Base-by-base conservation (phyloP, 2,888 invertebrate species). In the Suillia variegata region DNA sequence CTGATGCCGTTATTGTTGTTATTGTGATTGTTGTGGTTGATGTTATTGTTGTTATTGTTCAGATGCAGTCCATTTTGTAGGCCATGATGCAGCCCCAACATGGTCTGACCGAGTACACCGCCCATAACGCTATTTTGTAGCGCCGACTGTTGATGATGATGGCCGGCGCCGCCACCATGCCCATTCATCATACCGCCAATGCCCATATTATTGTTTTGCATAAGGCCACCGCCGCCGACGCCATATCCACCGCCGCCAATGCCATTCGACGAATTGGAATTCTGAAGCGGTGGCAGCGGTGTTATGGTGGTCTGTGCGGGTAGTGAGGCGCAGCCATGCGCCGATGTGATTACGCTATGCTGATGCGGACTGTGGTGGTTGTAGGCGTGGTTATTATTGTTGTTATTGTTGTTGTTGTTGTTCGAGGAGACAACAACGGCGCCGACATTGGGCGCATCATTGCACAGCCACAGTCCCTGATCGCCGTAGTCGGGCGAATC, bases 381-480 rank as follows among this genome's bases (percentile, higher is more conserved):
- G 78, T 65, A 67, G 51, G 70, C 62, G n/a, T n/a, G n/a, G n/a
- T n/a, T n/a, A n/a, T n/a, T n/a, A n/a, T 2, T 34, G 59, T 68
- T 61, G 62, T 67, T 67, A 48, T 66, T 63, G 26, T 49, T 33
- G 33, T 31, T 62, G 60, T 42, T 15, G 42, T 18, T 17, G 42
- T 42, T 17, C 18, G 15, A 17, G 42, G n/a, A 33, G n/a, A n/a
- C 18, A 21, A 66, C 72, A 54, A 70, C 73, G 21, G 62, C 59
- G 17, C 54, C 50, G 54, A n/a, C n/a, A n/a, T n/a, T n/a, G 26
- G 63, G 62, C 53, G 74, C 82, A 69, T 87, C 87, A 75, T 86
- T 87, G 73, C 92, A 91, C 15, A 80, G 53, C 93, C 93, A 94
- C 69, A 93, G 85, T 76, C 93, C 93, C 67, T 92, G 85, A 73